Conservation (phyloP, 2,113 vertebrate species). For the Hyperopisus bebe region DNA sequence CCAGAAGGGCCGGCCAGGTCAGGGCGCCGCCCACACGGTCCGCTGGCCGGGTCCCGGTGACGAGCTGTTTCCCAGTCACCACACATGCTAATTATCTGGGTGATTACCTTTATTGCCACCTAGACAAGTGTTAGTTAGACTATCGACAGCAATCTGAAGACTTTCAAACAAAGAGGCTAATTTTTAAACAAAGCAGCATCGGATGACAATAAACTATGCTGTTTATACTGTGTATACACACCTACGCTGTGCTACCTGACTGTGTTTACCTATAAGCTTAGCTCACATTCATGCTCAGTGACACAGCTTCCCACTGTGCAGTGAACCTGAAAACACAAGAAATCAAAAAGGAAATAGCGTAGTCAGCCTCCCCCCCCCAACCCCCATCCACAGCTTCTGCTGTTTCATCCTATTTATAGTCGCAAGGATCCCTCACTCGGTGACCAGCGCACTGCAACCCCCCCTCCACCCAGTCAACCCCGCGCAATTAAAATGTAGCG, state of each 20-base stretch:
- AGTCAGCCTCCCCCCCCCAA: not conserved
- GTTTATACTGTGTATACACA: not conserved
- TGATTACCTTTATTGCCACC: not conserved
- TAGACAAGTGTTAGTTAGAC: not conserved
- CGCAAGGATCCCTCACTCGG: constrained; percentile 23
- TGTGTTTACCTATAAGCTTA: not conserved
- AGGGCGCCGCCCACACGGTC: not conserved
- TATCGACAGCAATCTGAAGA: not conserved
- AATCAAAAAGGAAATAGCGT: not conserved
- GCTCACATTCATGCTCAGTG: not conserved
- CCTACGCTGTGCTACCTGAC: not conserved
- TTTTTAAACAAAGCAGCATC: not conserved
- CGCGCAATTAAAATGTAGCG: constrained; percentile 68
- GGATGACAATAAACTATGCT: not conserved
- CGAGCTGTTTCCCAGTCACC: not conserved
- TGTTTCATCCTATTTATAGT: constrained; percentile 37
- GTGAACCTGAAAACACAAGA: constrained; percentile 5
- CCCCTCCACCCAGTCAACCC: constrained; percentile 32
- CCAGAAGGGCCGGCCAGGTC: not conserved
- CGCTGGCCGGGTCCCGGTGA: not conserved
- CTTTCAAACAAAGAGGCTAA: not conserved
- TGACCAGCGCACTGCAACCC: constrained; percentile 22
- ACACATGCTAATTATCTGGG: not conserved
- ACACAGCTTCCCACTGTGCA: not conserved
- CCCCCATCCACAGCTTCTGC: not conserved